Conservation (phyloP, 2,797 vertebrate genomes). For the Leuciscus waleckii region DNA sequence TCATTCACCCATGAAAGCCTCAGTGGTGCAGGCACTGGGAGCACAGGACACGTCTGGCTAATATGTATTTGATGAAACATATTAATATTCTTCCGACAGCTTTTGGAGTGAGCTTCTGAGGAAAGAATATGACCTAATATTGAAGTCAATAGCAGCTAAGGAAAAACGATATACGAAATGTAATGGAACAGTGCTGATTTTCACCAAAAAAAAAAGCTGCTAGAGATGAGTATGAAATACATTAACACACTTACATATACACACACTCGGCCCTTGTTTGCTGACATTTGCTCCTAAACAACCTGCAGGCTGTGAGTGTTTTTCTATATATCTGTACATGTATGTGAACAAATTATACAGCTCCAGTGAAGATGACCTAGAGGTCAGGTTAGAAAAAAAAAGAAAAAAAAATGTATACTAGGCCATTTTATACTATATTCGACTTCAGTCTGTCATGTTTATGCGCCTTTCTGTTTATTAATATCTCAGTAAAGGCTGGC, state of each 20-base stretch:
- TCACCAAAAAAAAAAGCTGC: not conserved
- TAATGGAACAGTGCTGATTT: constrained; percentile 16
- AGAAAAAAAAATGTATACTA: not conserved
- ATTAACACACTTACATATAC: not conserved
- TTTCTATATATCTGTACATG: not conserved
- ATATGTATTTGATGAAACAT: constrained; percentile 48
- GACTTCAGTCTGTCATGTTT: not conserved
- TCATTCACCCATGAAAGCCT: constrained; percentile 43
- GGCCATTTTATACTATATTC: not conserved
- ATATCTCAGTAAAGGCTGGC: not conserved
- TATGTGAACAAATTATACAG: not conserved
- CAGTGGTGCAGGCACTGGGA: constrained; percentile 7
- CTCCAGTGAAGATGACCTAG: not conserved
- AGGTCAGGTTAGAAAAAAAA: constrained; percentile 9
- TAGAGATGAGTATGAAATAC: constrained; percentile 21
- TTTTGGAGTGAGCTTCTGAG: constrained; percentile 42
- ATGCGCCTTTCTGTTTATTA: not conserved
- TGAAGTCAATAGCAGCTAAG: constrained; percentile 28
- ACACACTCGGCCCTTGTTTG: not conserved
- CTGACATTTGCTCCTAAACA: constrained; percentile 31
- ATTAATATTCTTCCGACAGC: constrained; percentile 50
- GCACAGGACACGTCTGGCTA: constrained; percentile 42
- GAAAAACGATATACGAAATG: constrained; percentile 25
- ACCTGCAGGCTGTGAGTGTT: constrained; percentile 1
- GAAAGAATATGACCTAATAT: constrained; percentile 40